phyloP scores from a whole-genome alignment of 2,888 invertebrate species.

The Physocephala rufipes region DNA sequence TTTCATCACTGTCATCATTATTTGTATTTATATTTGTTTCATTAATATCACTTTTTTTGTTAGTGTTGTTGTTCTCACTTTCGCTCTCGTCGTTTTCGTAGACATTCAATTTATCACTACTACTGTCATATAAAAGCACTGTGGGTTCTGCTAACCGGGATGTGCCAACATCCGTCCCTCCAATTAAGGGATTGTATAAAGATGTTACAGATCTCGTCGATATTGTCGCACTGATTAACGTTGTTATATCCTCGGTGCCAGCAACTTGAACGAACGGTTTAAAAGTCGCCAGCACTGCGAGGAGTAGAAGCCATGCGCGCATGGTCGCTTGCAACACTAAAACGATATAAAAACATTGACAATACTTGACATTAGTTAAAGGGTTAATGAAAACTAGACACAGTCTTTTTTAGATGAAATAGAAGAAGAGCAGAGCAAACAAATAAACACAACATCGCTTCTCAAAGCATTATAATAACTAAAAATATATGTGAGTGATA shows the following conservation, averaged over 20 bases:
- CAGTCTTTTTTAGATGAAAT: background rate
- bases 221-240: slow-evolving; percentile 59
- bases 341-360: slow-evolving; percentile 61
- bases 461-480: background rate
- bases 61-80: slow-evolving; percentile 46
- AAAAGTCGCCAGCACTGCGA: slow-evolving; percentile 68
- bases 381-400: slow-evolving; percentile 53
- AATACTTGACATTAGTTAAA: slow-evolving; percentile 56
- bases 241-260: slow-evolving; percentile 66
- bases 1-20: slow-evolving; percentile 41
- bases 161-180: slow-evolving; percentile 40
- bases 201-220: slow-evolving; percentile 50
- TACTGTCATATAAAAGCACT: slow-evolving; percentile 23
- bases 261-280: slow-evolving; percentile 66
- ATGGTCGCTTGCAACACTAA: slow-evolving; percentile 67
- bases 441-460: background rate
- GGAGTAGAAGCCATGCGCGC: slow-evolving; percentile 67
- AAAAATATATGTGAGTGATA: slow-evolving; percentile 7
- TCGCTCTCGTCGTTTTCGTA: slow-evolving; percentile 25
- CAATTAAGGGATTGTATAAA: slow-evolving; percentile 51
- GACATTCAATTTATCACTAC: too few species aligned
- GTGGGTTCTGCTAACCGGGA: background rate
- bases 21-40: slow-evolving; percentile 38
- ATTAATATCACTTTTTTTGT: slow-evolving; percentile 36
- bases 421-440: slow-evolving; percentile 3